Base-by-base conservation (phyloP, 2,113 vertebrate genomes). In the Notechis scutatus region DNA sequence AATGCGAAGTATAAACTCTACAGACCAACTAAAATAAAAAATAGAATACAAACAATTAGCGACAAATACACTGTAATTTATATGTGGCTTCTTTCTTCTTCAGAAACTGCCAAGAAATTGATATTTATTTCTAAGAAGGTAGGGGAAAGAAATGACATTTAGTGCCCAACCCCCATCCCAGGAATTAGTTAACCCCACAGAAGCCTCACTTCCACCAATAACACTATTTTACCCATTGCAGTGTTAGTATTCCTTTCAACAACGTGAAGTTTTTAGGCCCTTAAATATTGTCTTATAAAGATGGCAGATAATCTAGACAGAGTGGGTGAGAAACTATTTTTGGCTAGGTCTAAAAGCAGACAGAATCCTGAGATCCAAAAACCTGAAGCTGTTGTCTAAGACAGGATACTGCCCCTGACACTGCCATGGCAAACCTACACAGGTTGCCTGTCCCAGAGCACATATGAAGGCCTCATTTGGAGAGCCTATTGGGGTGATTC, bases 401-500 rank as follows among this genome's bases (percentile, higher is more conserved):
- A 8, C 29, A 8, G 42, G 42, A 85, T 10, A 15, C 56, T 39
- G 20, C 56, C 91, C 57, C 20, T 45, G 85, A 61, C 24, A 59
- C 34, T 61, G 29, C 88, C 69, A 11, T 3, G 45, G 34, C n/a
- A 55, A 55, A 55, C 47, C 87, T 14, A 20, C 5, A 21, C 12
- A 23, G 50, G 55, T n/a, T 0, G 12, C 3, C 26, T 50, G 8
- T 85, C 54, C 11, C 23, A 5, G 29, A 21, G 64, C 5, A 57
- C 4, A 21, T 26, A 21, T 15, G 5, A 88, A 54, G 42, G 34
- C 34, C 74, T 81, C 74, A 21, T 10, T 89, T 20, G 5, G 21
- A 39, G 24, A 29, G 54, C 21, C 95, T 97, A 98, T 15, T 97
- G 98, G 12, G 97, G 85, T 0, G 99, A 98, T 18, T 99, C 98